Evolutionary conservation across 2,888 invertebrate genomes (phyloP).

Genomic region (Apotomis turbidana): DNA sequence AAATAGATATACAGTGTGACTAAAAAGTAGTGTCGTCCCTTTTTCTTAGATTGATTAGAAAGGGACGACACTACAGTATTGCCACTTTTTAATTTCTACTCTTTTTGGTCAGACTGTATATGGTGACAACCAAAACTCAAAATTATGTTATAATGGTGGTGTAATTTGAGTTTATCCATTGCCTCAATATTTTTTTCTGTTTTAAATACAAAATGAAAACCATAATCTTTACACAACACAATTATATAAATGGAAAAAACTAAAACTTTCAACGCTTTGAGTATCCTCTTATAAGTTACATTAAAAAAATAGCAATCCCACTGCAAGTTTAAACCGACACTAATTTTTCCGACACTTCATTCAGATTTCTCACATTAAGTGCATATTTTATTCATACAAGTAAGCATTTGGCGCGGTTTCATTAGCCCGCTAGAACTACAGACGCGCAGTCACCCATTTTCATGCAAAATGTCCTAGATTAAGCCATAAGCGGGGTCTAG

Average conservation of each 20-base stretch:
- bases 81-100: too few relatives aligned
- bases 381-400: conserved; percentile 24
- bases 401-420: conserved; percentile 35
- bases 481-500: conserved; percentile 35
- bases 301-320: too few relatives aligned
- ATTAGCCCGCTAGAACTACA: conserved; percentile 37
- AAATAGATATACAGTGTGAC: too few relatives aligned
- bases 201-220: not conserved
- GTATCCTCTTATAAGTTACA: too few relatives aligned
- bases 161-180: too few relatives aligned
- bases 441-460: conserved; percentile 35
- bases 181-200: too few relatives aligned
- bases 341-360: conserved; percentile 3
- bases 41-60: too few relatives aligned
- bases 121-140: too few relatives aligned
- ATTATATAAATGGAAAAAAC: not conserved
- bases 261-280: not conserved
- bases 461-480: conserved; percentile 41
- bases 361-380: conserved; percentile 6
- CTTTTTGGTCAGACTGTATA: too few relatives aligned
- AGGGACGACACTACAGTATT: too few relatives aligned
- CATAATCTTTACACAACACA: not conserved
- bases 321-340: not conserved
- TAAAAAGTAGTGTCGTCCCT: too few relatives aligned
- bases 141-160: too few relatives aligned